Percentiles rank a stretch among this genome's conserved stretches.
phyloP scores from a whole-genome alignment of 2,113 vertebrate species.

The Pseudorectes ferrugineus region DNA sequence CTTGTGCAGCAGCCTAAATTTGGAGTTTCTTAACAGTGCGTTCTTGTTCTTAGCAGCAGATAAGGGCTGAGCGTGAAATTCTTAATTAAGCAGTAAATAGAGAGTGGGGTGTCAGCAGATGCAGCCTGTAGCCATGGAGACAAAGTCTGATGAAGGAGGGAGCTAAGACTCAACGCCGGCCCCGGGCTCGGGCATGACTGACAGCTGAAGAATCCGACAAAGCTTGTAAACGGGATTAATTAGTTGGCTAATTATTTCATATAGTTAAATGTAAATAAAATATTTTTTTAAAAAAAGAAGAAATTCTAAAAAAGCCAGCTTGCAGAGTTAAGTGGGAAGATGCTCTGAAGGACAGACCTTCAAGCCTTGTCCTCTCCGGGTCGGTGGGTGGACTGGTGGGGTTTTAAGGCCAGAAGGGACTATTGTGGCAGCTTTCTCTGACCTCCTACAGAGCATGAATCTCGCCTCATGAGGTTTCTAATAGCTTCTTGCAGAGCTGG shows the following conservation, averaged over 20 bases:
- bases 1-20: slow-evolving; percentile 80
- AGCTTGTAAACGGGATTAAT: slow-evolving; percentile 84
- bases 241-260: slow-evolving; percentile 80
- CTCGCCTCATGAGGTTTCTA: background rate
- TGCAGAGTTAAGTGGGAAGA: background rate
- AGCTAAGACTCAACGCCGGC: slow-evolving; percentile 52
- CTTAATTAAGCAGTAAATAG: slow-evolving; percentile 88
- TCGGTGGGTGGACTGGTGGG: background rate
- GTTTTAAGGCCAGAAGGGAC: slow-evolving; percentile 13
- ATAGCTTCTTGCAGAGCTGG: background rate
- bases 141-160: slow-evolving; percentile 73
- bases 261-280: slow-evolving; percentile 76
- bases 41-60: slow-evolving; percentile 82
- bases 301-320: background rate
- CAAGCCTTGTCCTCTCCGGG: background rate
- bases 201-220: slow-evolving; percentile 82
- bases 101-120: slow-evolving; percentile 85
- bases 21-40: slow-evolving; percentile 82
- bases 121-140: slow-evolving; percentile 82
- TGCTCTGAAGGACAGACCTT: background rate
- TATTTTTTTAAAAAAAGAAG: slow-evolving; percentile 25
- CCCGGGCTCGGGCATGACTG: slow-evolving; percentile 72
- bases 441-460: background rate
- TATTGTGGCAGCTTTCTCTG: background rate
- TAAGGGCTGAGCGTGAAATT: slow-evolving; percentile 86